Base-by-base conservation (phyloP, 2,797 vertebrate species). In the Lepidocolaptes lacrymiger region DNA sequence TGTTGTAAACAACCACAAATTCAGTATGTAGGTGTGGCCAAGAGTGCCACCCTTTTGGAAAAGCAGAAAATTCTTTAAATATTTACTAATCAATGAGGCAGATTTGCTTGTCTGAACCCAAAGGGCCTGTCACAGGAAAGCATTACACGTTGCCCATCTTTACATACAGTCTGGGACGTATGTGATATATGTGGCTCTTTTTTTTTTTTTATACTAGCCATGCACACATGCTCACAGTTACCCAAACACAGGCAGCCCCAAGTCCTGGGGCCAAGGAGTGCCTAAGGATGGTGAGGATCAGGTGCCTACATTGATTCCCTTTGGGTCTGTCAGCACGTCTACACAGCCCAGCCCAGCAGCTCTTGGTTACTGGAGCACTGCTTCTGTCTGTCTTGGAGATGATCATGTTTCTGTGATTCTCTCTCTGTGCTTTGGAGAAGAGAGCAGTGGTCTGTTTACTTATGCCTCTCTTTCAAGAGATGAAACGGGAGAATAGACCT, bases 391-490 rank as follows among this genome's bases (percentile, higher is more conserved):
- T 26, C 75, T 67, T 14, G 30, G 41, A 34, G 61, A 43, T 41
- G 75, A 96, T 93, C 94, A 67, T 55, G 0, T 94, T 93, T 93
- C 94, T 39, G 15, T 13, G 34, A 66, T 72, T 79, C 71, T 78
- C 84, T 23, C 81, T 46, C 89, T 74, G 3, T 34, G 78, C 61
- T 85, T 41, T 62, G 81, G 66, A 96, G 62, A 87, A 82, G 28
- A 54, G 14, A 72, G n/a, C 2, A 7, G 46, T 36, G 58, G 61
- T 91, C 77, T 82, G 43, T 85, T 93, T 94, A 92, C 82, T 87
- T 59, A 86, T 72, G 86, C 56, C 34, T 39, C 74, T 85, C 86
- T 79, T 95, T 92, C 89, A 85, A 91, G 64, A 80, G 58, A 75
- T 68, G 81, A 87, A 95, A 96, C 23, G 62, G 78, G 37, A 95